Conservation (phyloP, 2,113 vertebrate species). For the Solea solea region DNA sequence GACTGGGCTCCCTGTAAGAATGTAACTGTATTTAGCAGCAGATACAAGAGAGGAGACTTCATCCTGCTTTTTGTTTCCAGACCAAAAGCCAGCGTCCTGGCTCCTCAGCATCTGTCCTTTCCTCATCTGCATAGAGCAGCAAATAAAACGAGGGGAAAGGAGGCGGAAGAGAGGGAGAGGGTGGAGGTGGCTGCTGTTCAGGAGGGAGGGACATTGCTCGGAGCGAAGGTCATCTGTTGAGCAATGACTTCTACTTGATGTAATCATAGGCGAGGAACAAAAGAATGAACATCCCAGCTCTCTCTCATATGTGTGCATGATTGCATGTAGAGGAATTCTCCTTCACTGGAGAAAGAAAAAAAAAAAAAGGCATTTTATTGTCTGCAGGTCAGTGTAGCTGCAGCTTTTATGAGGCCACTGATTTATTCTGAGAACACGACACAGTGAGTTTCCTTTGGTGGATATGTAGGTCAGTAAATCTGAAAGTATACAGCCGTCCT, state of each 20-base stretch:
- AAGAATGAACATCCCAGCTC: conserved; percentile 44
- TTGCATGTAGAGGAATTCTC: conserved; percentile 27
- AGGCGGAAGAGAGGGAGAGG: background rate
- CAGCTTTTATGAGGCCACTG: conserved; percentile 40
- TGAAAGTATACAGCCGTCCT: conserved; percentile 25
- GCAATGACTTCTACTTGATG: conserved; percentile 50
- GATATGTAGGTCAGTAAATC: conserved; percentile 48
- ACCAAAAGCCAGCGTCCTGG: background rate
- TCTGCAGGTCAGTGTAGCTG: conserved; percentile 20
- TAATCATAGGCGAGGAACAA: conserved; percentile 37
- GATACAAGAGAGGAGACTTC: background rate
- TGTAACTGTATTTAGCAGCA: conserved; percentile 3
- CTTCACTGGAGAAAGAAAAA: conserved; percentile 17
- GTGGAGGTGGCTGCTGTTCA: conserved; percentile 9
- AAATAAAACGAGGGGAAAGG: background rate
- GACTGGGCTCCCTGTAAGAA: background rate
- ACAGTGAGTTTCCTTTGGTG: conserved; percentile 1
- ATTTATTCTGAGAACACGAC: conserved; percentile 47
- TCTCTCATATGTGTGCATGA: conserved; percentile 17
- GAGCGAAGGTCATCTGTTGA: conserved; percentile 56
- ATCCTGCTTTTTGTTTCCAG: conserved; percentile 1
- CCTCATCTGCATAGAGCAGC: conserved; percentile 2
- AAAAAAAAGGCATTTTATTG: conserved; percentile 39
- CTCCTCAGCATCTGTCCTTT: conserved; percentile 1
- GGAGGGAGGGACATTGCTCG: conserved; percentile 15